Evolutionary conservation across 2,797 vertebrate species (phyloP).

Genomic region (Lithobates pipiens): DNA sequence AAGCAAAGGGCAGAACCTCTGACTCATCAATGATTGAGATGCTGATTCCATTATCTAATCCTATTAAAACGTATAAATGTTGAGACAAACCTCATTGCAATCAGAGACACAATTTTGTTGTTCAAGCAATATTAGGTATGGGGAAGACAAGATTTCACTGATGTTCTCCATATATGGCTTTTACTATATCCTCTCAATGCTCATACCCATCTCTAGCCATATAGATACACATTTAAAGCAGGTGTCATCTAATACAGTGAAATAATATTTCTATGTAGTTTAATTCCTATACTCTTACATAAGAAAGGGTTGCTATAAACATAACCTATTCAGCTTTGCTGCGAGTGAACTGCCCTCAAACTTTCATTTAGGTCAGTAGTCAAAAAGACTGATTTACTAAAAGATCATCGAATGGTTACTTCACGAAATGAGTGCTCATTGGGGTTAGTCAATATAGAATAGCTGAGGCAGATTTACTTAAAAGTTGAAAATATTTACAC

Average conservation of each 20-base stretch:
- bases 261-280: too few species aligned
- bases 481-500: too few species aligned
- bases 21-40: slow-evolving; percentile 52
- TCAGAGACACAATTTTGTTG: slow-evolving; percentile 20
- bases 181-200: not conserved
- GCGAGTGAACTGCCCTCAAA: too few species aligned
- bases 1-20: slow-evolving; percentile 55
- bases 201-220: not conserved
- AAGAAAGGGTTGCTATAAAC: too few species aligned
- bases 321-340: too few species aligned
- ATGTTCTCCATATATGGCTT: not conserved
- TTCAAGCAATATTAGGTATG: not conserved
- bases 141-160: not conserved
- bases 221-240: not conserved
- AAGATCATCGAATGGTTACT: too few species aligned
- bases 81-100: slow-evolving; percentile 31
- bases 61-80: slow-evolving; percentile 51
- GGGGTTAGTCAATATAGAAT: too few species aligned
- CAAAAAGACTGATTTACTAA: too few species aligned
- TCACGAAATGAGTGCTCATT: too few species aligned
- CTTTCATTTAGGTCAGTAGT: too few species aligned
- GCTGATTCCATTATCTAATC: slow-evolving; percentile 56
- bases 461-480: too few species aligned
- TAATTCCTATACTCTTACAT: too few species aligned
- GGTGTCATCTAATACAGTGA: not conserved